Base-by-base conservation (phyloP, 2,888 invertebrate genomes). In the Eulithis testata region DNA sequence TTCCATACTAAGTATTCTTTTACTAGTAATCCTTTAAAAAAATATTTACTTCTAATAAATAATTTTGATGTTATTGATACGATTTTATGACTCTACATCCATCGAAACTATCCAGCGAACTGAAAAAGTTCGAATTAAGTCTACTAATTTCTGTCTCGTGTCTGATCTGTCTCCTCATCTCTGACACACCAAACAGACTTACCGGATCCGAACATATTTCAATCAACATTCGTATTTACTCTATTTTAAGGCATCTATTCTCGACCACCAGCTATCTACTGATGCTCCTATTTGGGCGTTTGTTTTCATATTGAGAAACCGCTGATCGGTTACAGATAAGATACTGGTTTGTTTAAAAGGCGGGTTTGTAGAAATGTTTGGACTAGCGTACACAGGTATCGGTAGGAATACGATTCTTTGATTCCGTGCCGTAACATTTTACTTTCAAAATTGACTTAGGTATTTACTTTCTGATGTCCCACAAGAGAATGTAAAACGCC, bases 181-280 rank as follows among this genome's bases (percentile, higher is more conserved):
- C 65, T 80, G 81, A 59, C 65, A 82, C 79, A 77, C 81, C 80
- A 71, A 72, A 72, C 81, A 79, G 82, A 78, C 81, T 78, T 76
- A 81, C 80, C 80, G 82, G 79, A 83, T 83, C 87, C 65, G 57
- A 56, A 59, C 83, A 87, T 89, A 90, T 87, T 89, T 90, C 89
- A 89, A 86, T 90, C 89, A 85, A 77, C 77, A 77, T 87, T 82
- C 83, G 83, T 85, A 87, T 86, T 88, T 86, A 85, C 84, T 85
- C 79, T 81, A 80, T 82, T 85, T 87, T 82, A 81, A 77, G 76
- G 76, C 78, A 75, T 87, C 88, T 90, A 90, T 90, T 90, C 88
- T 80, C 71, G 87, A 80, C 84, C 31, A n/a, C 60, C 45, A 50
- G 85, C 83, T 65, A 64, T 60, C 55, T 56, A 86, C 86, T 83